Evolutionary conservation across 2,888 invertebrate species (phyloP).

Genomic region (Phyllotreta cruciferae): DNA sequence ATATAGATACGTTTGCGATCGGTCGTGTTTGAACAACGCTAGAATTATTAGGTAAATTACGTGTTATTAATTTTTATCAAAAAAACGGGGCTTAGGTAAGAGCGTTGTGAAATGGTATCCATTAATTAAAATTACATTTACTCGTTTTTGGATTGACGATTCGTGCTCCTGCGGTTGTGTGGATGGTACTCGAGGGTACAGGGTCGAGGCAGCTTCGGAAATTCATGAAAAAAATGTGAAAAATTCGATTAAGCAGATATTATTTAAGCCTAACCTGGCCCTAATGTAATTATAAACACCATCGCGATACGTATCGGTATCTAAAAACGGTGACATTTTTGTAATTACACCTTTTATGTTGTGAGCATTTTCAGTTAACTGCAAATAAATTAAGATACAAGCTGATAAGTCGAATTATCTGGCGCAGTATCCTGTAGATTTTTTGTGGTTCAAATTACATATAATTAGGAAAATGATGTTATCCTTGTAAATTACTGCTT

Average conservation of each 20-base stretch:
- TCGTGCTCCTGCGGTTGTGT: conserved; percentile 21
- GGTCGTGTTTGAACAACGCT: conserved; percentile 31
- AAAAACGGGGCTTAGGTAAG: conserved; percentile 29
- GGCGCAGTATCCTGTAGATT: conserved; percentile 46
- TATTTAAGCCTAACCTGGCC: conserved; percentile 26
- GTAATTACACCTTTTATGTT: conserved; percentile 44
- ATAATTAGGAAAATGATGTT: conserved; percentile 35
- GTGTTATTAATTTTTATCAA: conserved; percentile 41
- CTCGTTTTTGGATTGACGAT: conserved; percentile 33
- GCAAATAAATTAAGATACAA: conserved; percentile 51
- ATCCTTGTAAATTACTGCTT: conserved; percentile 16
- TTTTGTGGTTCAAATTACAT: conserved; percentile 32
- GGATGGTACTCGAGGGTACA: conserved; percentile 3
- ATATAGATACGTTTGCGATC: conserved; percentile 28
- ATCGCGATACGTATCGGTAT: conserved; percentile 41
- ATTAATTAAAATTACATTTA: conserved; percentile 49
- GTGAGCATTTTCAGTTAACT: conserved; percentile 45
- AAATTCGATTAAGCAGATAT: not conserved
- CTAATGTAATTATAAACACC: conserved; percentile 37
- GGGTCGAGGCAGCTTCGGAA: conserved; percentile 5
- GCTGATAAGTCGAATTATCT: conserved; percentile 51
- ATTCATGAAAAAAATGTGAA: conserved; percentile 5
- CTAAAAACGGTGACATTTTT: conserved; percentile 46
- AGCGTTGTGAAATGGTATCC: conserved; percentile 41
- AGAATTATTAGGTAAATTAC: conserved; percentile 38